These are phyloP conservation scores for Pristionchus exspectatus DNA, from an alignment of 2,888 invertebrate genomes.

Conservation along the genomic window DNA sequence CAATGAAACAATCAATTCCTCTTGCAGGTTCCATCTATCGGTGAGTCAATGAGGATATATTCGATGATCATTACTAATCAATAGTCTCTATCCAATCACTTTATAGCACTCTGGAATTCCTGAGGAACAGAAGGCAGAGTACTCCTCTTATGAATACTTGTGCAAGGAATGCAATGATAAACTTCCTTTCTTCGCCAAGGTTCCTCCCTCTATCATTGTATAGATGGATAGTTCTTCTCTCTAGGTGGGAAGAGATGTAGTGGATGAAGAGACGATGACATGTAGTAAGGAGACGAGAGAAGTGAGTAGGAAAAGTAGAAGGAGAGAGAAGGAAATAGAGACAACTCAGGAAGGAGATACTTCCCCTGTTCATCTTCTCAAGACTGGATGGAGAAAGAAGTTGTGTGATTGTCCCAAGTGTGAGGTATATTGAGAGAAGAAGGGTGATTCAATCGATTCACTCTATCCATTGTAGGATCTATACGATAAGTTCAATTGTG, in stretches of 20 bases:
- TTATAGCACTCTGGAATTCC: conserved; percentile 52
- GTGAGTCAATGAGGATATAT: conserved; percentile 79
- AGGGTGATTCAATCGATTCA: neutral
- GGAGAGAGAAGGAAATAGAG: neutral
- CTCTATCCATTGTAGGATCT: conserved; percentile 7
- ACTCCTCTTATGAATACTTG: conserved; percentile 58
- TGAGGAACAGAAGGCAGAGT: neutral
- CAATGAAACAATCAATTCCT: no score
- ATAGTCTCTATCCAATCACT: neutral
- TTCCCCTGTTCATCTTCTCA: neutral
- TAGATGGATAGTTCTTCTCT: neutral
- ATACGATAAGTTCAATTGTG: conserved; percentile 12
- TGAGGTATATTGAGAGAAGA: conserved; percentile 1
- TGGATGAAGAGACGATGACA: neutral
- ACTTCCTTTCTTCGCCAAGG: conserved; percentile 57
- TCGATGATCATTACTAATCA: neutral
- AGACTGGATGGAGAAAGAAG: conserved; percentile 8
- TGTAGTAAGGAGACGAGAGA: conserved; percentile 43
- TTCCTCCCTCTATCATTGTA: neutral
- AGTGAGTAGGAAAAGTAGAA: neutral
- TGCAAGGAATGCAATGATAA: conserved; percentile 59
- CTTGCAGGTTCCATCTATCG: conserved; percentile 85
- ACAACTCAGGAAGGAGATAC: neutral
- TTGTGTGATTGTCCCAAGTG: conserved; percentile 45
- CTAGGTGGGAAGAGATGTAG: neutral